Conservation (phyloP, 2,113 vertebrate species). For the Pomatorhinus ruficollis region DNA sequence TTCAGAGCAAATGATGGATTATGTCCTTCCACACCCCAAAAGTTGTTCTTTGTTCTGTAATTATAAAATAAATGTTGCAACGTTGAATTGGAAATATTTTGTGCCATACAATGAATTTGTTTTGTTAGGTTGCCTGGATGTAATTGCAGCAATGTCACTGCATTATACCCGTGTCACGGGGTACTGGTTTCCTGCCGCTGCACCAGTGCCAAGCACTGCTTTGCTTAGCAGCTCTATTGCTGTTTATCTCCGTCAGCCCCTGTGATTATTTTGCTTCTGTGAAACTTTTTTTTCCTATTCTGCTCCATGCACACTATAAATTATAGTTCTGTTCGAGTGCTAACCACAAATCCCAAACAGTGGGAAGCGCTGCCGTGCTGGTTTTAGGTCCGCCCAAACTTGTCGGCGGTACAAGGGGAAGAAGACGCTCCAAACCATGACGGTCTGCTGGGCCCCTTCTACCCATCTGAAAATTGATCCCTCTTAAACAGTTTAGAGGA, state of each 20-base stretch:
- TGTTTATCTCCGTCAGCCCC: conserved; percentile 16
- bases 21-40: conserved; percentile 39
- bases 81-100: conserved; percentile 39
- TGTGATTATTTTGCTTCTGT: conserved; percentile 43
- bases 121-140: conserved; percentile 56
- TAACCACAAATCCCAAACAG: conserved; percentile 29
- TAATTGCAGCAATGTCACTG: conserved; percentile 14
- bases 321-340: not conserved
- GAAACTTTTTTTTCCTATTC: not conserved
- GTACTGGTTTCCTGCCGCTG: not conserved
- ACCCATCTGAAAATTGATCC: conserved; percentile 68
- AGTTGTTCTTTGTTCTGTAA: conserved; percentile 1
- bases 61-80: conserved; percentile 63
- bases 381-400: not conserved
- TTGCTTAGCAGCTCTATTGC: conserved; percentile 21
- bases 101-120: conserved; percentile 27
- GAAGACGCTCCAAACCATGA: not conserved
- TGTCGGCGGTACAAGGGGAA: not conserved
- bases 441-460: not conserved
- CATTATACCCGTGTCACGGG: conserved; percentile 4
- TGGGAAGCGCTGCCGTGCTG: not conserved
- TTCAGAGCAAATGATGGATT: conserved; percentile 49
- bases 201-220: not conserved
- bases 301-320: conserved; percentile 4
- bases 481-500: conserved; percentile 56